Evolutionary conservation across 2,113 vertebrate genomes (phyloP).

Genomic region (Catharus fuscescens): DNA sequence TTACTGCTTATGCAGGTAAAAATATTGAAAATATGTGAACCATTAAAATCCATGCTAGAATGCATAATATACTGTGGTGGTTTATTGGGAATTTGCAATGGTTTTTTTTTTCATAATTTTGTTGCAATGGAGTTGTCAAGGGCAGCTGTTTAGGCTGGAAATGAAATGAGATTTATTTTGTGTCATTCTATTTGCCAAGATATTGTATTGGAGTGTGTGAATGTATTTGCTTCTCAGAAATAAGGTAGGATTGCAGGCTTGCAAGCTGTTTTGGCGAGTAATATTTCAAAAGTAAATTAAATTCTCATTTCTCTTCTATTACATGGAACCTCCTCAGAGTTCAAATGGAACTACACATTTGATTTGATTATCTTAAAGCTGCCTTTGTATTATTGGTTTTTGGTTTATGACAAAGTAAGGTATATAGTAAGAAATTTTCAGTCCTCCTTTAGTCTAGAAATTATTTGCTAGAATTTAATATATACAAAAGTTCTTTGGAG

Average conservation of each 20-base stretch:
- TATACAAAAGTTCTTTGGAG: neutral
- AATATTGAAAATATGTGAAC: neutral
- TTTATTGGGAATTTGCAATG: neutral
- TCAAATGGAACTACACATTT: neutral
- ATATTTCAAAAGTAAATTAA: neutral
- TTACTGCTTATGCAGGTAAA: conserved; percentile 98
- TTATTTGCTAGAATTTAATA: neutral
- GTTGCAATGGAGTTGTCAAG: neutral
- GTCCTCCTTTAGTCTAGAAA: neutral
- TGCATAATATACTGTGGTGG: neutral
- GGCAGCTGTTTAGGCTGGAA: neutral
- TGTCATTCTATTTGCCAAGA: neutral
- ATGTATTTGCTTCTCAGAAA: neutral
- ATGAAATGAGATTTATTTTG: neutral
- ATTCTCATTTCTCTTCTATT: neutral
- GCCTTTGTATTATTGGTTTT: neutral
- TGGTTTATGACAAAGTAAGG: neutral
- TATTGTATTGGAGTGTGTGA: neutral
- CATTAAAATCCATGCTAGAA: neutral
- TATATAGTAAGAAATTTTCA: neutral
- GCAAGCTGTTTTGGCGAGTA: neutral
- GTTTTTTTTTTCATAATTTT: neutral
- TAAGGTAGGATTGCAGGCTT: neutral
- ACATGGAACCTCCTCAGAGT: neutral
- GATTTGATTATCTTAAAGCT: neutral